Evolutionary conservation across 2,113 vertebrate species (phyloP), one percentile per base, ranked within the genome.

Genomic region (Centropus unirufus): DNA sequence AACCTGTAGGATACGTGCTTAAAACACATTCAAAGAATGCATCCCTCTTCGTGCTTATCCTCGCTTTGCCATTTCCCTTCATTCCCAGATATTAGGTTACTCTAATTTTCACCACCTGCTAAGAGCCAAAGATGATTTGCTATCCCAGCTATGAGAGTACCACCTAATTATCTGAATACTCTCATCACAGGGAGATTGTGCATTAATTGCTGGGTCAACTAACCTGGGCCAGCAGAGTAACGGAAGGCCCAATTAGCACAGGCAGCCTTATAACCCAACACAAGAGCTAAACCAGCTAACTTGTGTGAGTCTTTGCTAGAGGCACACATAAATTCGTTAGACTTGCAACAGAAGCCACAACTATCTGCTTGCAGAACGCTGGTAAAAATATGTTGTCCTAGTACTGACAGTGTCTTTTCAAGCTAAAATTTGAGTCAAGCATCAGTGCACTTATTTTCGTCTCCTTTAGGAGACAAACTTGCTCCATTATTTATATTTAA

Each of bases 401-500:
- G 12, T 29, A 52, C 21, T 59, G 49, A 87, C 3, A 51, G 27
- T 18, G n/a, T 79, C 49, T 91, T 94, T 72, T 75, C 49, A 78
- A 62, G 82, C 21, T 58, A 57, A 77, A 91, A 79, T 79, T 57
- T 55, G 22, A 87, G 32, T 34, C 36, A 82, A 88, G 54, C 51
- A 64, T 78, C 70, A 74, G 40, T 14, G 49, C 13, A 42, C 58
- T 90, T 92, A 67, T 14, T 58, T 91, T 62, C 46, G 46, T 63
- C 90, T 46, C 58, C 87, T 74, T 21, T 75, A 47, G 11, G 30
- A 74, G 64, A 77, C 40, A 62, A 70, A 93, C 67, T 49, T 91
- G 40, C 19, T 95, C 34, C 68, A 72, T 90, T 93, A 96, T 95
- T 96, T 94, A 85, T 92, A 90, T 80, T 93, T 82, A 80, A 94